Base-by-base conservation (phyloP, 2,113 vertebrate species). In the Ornithorhynchus anatinus region DNA sequence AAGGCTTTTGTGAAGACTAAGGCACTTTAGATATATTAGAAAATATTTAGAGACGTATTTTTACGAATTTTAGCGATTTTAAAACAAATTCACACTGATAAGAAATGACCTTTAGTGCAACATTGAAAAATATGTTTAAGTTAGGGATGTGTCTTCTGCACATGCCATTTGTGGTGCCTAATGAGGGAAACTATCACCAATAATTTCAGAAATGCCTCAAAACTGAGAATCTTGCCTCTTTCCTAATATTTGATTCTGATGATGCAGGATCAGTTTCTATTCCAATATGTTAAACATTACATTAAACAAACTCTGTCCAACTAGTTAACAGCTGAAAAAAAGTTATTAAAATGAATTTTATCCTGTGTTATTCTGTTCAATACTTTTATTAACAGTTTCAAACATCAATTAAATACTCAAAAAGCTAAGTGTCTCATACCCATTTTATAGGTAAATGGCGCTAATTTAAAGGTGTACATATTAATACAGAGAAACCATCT, bases 271-370 rank as follows among this genome's bases (percentile, higher is more conserved):
- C 47, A 14, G 60, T 31, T 69, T 59, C 38, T 45, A 35, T 12
- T 19, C 13, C 4, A 7, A 13, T 15, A 40, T 17, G 22, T 12
- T 40, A 48, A n/a, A 33, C 10, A 38, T 42, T 54, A 33, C 14
- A 2, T 20, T 15, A 7, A 39, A 50, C 38, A 72, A 53, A 17
- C 71, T 42, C 42, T 37, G 78, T 27, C 10, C 54, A 66, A 59
- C 15, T n/a, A 32, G 35, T 32, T 40, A 39, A 74, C 3, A 29
- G 16, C 0, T 0, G 12, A 65, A 42, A 0, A 7, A 22, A 65
- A 57, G 63, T 3, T 20, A 58, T 22, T 36, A 38, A 44, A 64
- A 13, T 45, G 27, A 70, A 63, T 50, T 10, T 6, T 9, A 9
- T 50, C 35, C 43, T 29, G 14, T 17, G 13, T n/a, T n/a, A n/a